Evolutionary conservation across 1,140 invertebrate genomes (phyloP).

Genomic region (Planococcus citri): DNA sequence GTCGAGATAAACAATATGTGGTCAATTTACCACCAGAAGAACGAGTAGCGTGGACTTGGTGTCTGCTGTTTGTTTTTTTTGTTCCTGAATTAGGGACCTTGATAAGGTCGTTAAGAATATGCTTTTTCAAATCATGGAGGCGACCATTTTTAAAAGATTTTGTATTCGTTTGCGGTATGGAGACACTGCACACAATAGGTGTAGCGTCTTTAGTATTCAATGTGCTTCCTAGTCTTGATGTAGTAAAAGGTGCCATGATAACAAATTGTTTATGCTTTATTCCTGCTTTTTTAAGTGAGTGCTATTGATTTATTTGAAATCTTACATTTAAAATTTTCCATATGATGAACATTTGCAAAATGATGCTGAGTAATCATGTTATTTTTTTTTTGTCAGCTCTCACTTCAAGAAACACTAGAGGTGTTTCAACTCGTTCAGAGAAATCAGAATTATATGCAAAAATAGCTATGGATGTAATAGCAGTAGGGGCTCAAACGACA

Average conservation of each 20-base stretch:
- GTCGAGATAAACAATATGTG: constrained; percentile 67
- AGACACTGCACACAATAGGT: constrained; percentile 75
- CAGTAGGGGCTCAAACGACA: constrained; percentile 70
- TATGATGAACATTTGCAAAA: background rate
- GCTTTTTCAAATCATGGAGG: constrained; percentile 60
- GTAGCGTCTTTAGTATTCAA: constrained; percentile 70
- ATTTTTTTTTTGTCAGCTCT: constrained; percentile 41
- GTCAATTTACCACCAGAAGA: constrained; percentile 65
- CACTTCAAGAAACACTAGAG: constrained; percentile 62
- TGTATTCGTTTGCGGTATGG: constrained; percentile 55
- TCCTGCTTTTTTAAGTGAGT: constrained; percentile 58
- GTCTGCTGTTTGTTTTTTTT: constrained; percentile 70
- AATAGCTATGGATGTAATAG: constrained; percentile 66
- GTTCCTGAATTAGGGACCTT: constrained; percentile 77
- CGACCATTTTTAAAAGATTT: constrained; percentile 30
- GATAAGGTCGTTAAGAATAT: constrained; percentile 71
- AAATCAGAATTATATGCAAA: constrained; percentile 55
- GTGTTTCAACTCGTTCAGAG: constrained; percentile 29
- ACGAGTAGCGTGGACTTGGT: constrained; percentile 85
- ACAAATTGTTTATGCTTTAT: constrained; percentile 86
- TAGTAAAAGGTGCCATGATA: constrained; percentile 82
- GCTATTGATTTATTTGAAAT: too few species aligned
- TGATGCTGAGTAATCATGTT: background rate
- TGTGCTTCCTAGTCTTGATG: constrained; percentile 79
- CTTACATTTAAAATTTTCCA: background rate